Percentiles rank a stretch among this genome's conserved stretches.
phyloP scores from a whole-genome alignment of 2,113 vertebrate genomes.

The Limnothrissa miodon region DNA sequence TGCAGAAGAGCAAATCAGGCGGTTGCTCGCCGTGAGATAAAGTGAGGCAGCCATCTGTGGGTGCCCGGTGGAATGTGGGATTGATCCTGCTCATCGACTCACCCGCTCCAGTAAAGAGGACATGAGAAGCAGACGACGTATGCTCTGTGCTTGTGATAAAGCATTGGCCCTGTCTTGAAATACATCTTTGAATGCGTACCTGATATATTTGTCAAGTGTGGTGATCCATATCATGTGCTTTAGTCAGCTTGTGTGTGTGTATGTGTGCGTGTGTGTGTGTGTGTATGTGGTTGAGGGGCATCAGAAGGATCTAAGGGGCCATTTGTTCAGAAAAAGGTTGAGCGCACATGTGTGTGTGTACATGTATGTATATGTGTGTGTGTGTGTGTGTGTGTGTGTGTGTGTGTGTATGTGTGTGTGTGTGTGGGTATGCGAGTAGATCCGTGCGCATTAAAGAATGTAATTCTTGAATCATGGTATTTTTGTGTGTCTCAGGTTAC shows the following conservation, averaged over 20 bases:
- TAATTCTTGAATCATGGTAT: slow-evolving; percentile 12
- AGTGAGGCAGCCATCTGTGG: not conserved
- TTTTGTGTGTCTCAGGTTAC: not conserved
- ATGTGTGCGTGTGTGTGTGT: not conserved
- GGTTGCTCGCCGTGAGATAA: not conserved
- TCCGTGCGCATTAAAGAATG: not conserved
- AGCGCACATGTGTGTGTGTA: not conserved
- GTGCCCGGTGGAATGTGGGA: not conserved
- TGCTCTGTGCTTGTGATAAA: not conserved
- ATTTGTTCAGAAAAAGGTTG: no score
- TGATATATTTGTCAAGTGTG: not conserved
- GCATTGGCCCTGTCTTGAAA: not conserved
- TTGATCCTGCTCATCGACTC: not conserved
- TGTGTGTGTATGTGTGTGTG: slow-evolving; percentile 11
- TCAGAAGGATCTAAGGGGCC: no score
- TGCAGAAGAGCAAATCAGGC: not conserved
- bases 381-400: not conserved
- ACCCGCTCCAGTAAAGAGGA: not conserved
- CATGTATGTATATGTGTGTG: not conserved
- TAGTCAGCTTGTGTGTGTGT: not conserved
- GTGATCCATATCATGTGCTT: not conserved
- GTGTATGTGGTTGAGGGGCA: no score
- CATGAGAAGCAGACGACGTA: not conserved
- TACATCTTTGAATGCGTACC: not conserved
- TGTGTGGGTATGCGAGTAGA: no score